Base-by-base conservation (phyloP, 2,888 invertebrate species). In the Coelogynopora nodosa region DNA sequence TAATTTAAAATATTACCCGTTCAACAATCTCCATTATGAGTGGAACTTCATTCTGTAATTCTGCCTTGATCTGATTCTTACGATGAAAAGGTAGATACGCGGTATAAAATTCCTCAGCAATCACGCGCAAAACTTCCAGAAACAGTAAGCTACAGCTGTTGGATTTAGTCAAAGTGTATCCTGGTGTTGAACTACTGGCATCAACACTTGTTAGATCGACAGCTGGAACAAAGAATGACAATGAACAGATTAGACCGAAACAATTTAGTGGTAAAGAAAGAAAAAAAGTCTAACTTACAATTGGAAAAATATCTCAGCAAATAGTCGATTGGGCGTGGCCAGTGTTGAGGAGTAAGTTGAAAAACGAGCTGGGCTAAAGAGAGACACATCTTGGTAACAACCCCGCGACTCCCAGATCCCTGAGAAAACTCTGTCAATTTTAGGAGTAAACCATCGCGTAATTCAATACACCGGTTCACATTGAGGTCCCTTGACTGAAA, bases 371-470 rank as follows among this genome's bases (percentile, higher is more conserved):
- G 85, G 1, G 85, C 85, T 5, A 85, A 27, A 27, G 85, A 67
- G n/a, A 85, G 30, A n/a, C 85, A 85, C 74, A 85, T 30, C 28
- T 85, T 85, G 0, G 85, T 81, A 1, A 85, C 67, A 0, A 85
- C 85, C n/a, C 28, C 84, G 26, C 81, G 85, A 80, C 30, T 49
- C n/a, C 74, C 85, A 2, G n/a, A 27, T 13, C 2, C 74, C n/a
- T 82, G n/a, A 29, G 74, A 23, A 10, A 67, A 85, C 23, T 85
- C 85, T 2, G 28, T 29, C 82, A 85, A 31, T 67, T 85, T 85
- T 18, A 30, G 0, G 0, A 85, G 26, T 13, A 85, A 84, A 10
- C 74, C 67, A 84, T 67, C 67, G 0, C 85, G 67, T 80, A 85
- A 30, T 26, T 85, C 85, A 0, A 85, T 2, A 84, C 74, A 31